These are phyloP conservation scores for Cylindroiulus punctatus DNA, from an alignment of 2,888 invertebrate genomes.

Conservation along the genomic window DNA sequence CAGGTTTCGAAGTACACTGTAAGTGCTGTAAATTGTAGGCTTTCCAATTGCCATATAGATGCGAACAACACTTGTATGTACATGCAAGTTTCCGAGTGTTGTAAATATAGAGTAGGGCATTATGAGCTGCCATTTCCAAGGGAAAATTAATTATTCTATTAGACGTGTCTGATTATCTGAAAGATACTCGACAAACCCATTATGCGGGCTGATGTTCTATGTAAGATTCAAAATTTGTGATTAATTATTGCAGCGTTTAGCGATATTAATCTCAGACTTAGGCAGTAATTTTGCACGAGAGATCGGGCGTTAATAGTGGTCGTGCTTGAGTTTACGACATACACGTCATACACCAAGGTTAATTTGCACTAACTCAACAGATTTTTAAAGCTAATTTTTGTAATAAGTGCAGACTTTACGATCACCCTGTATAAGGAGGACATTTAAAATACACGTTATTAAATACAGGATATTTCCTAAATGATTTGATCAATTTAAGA, in stretches of 20 bases:
- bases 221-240: background rate
- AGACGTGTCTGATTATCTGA: background rate
- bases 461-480: no score
- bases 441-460: no score
- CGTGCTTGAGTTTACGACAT: background rate
- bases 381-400: no score
- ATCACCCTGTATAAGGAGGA: no score
- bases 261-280: background rate
- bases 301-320: background rate
- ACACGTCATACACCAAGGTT: no score
- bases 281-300: background rate
- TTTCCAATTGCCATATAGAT: no score
- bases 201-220: background rate
- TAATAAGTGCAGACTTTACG: no score
- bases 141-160: slow-evolving; percentile 16
- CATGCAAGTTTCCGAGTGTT: background rate
- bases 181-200: background rate
- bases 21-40: no score
- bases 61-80: background rate
- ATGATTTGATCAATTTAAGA: no score
- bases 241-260: background rate
- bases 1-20: no score
- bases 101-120: background rate
- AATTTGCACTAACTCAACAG: no score
- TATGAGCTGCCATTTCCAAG: slow-evolving; percentile 28